phyloP scores from a whole-genome alignment of 2,888 invertebrate genomes.

The Drosophila birchii region DNA sequence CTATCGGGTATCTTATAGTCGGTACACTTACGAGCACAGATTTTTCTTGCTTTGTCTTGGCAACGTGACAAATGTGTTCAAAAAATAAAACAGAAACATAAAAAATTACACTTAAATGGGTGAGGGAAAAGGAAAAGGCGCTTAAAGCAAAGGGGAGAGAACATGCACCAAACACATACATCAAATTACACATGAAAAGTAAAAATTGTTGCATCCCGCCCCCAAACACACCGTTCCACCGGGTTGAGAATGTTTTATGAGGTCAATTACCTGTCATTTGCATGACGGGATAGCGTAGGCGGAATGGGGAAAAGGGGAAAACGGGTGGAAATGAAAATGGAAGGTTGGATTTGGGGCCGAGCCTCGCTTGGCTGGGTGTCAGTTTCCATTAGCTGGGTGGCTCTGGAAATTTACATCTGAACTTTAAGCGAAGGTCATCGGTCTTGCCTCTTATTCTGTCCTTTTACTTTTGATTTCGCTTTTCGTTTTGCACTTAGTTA shows the following conservation, averaged over 20 bases:
- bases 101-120: slow-evolving; percentile 68
- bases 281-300: slow-evolving; percentile 64
- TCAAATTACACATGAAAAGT: slow-evolving; percentile 73
- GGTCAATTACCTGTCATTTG: slow-evolving; percentile 80
- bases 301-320: slow-evolving; percentile 13
- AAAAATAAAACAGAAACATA: slow-evolving; percentile 43
- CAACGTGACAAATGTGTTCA: slow-evolving; percentile 74
- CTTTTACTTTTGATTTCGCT: slow-evolving; percentile 51
- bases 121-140: slow-evolving; percentile 27
- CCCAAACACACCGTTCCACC: slow-evolving; percentile 26
- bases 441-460: slow-evolving; percentile 40
- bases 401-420: slow-evolving; percentile 61
- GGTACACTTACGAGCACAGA: background rate
- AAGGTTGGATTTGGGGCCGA: slow-evolving; percentile 35
- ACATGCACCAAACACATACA: slow-evolving; percentile 45
- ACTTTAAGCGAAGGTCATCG: slow-evolving; percentile 76
- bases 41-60: slow-evolving; percentile 33
- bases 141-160: slow-evolving; percentile 23
- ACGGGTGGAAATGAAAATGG: slow-evolving; percentile 25
- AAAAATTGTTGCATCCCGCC: slow-evolving; percentile 75
- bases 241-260: slow-evolving; percentile 59
- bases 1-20: slow-evolving; percentile 11
- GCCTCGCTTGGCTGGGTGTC: slow-evolving; percentile 60
- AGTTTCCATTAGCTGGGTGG: slow-evolving; percentile 51
- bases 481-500: slow-evolving; percentile 26